phyloP scores from a whole-genome alignment of 64 coral and sea anemone genomes.

The Pocillopora damicornis region DNA sequence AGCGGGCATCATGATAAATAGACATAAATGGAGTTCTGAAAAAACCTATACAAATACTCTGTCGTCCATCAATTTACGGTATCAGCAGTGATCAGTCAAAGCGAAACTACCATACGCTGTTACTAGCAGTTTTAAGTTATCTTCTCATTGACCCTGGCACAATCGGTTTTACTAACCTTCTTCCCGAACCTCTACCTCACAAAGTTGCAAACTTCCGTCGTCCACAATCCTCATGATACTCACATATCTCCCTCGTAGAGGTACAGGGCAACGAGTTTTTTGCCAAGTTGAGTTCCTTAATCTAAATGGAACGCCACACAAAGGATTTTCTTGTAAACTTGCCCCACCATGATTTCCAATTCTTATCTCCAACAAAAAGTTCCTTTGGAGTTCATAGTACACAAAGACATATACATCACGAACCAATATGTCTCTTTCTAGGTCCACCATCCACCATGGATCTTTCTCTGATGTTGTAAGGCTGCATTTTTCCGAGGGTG shows the following conservation, averaged over 20 bases:
- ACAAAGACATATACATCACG: constrained; percentile 6
- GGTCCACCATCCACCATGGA: constrained; percentile 10
- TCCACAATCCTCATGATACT: background rate
- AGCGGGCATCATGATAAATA: no score
- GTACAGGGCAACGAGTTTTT: constrained; percentile 9
- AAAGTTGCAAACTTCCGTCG: background rate
- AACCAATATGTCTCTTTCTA: background rate
- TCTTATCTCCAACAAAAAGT: background rate
- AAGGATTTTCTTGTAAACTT: background rate
- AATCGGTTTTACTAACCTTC: background rate
- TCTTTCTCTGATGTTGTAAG: background rate
- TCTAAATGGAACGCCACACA: background rate
- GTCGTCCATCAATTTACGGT: no score
- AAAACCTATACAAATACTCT: no score
- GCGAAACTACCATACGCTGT: no score
- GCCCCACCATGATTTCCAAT: background rate
- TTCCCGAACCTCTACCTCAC: constrained; percentile 14
- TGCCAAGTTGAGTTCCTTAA: background rate
- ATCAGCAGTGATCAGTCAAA: no score
- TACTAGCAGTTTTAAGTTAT: no score
- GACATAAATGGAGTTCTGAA: no score
- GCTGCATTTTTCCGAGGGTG: background rate
- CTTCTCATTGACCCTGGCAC: no score
- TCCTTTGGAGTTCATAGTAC: background rate
- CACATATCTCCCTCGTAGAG: constrained; percentile 4